Percentiles rank a stretch among this genome's conserved stretches.
Evolutionary conservation across 2,113 vertebrate species (phyloP).

Genomic region (Cheirogaleus medius): DNA sequence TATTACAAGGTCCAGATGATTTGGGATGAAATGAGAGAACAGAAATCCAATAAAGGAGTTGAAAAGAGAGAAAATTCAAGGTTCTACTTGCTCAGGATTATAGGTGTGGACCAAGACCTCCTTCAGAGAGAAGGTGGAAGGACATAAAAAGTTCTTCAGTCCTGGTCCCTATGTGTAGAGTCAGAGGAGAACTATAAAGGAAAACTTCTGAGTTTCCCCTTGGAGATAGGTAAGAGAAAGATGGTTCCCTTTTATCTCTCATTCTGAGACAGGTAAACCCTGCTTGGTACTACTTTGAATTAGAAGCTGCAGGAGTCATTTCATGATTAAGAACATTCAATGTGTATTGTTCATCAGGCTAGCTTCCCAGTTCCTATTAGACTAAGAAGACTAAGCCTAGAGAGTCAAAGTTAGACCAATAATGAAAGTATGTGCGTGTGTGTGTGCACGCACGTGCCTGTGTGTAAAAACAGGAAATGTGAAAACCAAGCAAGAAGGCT

Average conservation of each 20-base stretch:
- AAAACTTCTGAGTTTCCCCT: background rate
- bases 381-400: background rate
- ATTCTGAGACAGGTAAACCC: background rate
- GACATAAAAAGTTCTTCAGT: background rate
- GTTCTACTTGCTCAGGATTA: background rate
- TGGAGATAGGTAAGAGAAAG: background rate
- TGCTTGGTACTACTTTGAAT: background rate
- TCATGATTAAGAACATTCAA: background rate
- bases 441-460: background rate
- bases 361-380: background rate
- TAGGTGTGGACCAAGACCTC: background rate
- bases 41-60: background rate
- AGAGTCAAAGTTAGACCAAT: background rate
- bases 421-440: background rate
- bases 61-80: conserved; percentile 19
- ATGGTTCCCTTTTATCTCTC: background rate
- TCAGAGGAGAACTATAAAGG: background rate
- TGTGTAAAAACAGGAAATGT: background rate
- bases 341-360: background rate
- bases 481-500: background rate
- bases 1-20: background rate
- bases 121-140: background rate
- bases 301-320: background rate
- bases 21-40: background rate
- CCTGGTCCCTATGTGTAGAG: background rate